Evolutionary conservation across 2,797 vertebrate genomes (phyloP).

Genomic region (Sebastes umbrosus): DNA sequence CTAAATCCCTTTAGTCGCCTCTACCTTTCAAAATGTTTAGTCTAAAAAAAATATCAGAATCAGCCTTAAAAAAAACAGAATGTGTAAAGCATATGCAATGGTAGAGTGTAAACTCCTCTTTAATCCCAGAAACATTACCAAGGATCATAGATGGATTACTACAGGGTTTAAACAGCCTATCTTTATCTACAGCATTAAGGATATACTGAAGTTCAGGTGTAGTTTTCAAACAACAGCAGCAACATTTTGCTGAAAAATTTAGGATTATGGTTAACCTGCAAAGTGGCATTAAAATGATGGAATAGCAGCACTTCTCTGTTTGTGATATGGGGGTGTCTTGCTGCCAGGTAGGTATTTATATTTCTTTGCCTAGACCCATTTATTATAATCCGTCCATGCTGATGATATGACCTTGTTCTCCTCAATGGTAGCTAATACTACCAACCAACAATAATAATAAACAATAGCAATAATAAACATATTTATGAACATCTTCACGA

Average conservation of each 20-base stretch:
- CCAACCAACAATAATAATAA: background rate
- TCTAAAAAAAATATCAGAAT: background rate
- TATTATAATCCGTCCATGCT: background rate
- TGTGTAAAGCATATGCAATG: too few species aligned
- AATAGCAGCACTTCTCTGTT: too few species aligned
- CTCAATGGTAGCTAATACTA: background rate
- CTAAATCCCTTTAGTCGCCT: background rate
- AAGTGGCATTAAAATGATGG: too few species aligned
- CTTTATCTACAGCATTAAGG: too few species aligned
- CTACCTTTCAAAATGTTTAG: background rate
- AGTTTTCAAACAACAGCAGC: too few species aligned
- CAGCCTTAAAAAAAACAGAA: background rate
- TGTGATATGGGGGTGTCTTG: too few species aligned
- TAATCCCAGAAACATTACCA: too few species aligned
- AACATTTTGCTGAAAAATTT: background rate
- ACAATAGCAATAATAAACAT: background rate
- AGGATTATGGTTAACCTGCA: too few species aligned
- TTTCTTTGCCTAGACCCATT: background rate
- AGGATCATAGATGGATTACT: background rate
- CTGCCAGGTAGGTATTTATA: too few species aligned
- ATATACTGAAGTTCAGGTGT: too few species aligned
- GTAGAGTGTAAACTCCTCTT: too few species aligned
- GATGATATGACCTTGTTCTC: background rate
- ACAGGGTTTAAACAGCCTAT: background rate
- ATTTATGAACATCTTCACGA: background rate